Evolutionary conservation across 1,140 invertebrate species (phyloP).

Genomic region (Uloborus diversus): DNA sequence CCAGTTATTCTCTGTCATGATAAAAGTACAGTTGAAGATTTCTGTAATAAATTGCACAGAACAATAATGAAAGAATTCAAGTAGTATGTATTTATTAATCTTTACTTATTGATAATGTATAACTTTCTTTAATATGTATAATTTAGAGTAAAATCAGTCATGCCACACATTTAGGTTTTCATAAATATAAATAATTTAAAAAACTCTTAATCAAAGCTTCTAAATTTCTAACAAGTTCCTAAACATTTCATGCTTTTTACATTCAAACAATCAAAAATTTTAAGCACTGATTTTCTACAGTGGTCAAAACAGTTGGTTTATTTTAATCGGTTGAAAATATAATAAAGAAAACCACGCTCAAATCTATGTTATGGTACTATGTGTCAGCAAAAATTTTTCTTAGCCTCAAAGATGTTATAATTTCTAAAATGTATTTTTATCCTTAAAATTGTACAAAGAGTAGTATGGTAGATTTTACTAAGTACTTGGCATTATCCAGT

Average conservation of each 20-base stretch:
- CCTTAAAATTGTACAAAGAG: no score
- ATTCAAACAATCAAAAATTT: not conserved
- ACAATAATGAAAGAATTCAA: slow-evolving; percentile 99
- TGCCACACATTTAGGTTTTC: not conserved
- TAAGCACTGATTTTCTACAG: no score
- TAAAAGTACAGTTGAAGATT: slow-evolving; percentile 90
- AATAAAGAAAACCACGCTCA: no score
- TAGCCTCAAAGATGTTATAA: no score
- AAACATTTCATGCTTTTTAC: not conserved
- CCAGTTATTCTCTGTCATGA: slow-evolving; percentile 95
- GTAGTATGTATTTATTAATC: slow-evolving; percentile 78
- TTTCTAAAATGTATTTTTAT: no score
- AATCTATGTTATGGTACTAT: no score
- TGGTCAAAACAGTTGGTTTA: no score
- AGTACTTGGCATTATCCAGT: no score
- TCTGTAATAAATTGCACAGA: slow-evolving; percentile 98
- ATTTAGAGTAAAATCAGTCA: not conserved
- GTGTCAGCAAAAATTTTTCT: no score
- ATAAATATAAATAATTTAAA: not conserved
- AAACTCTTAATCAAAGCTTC: not conserved
- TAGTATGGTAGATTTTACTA: no score
- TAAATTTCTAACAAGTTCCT: not conserved
- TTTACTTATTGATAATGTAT: not conserved
- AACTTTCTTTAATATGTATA: not conserved
- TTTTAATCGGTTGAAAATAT: no score